Percentiles rank a stretch among this genome's conserved stretches.
These are phyloP conservation scores for human DNA, from an alignment of 2,113 vertebrate species.

Conservation along the genomic window GRCh38 chr6:76011001-76011500, in stretches of 20 bases:
- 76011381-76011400: neutral
- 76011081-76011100: slow-evolving; percentile 21
- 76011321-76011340: neutral
- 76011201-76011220: slow-evolving; percentile 90
- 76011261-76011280: slow-evolving; percentile 19
- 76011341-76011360: too few relatives aligned
- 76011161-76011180: slow-evolving; percentile 92
- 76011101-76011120: neutral
- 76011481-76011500: slow-evolving; percentile 21
- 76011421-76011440: slow-evolving; percentile 37
- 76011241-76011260: slow-evolving; percentile 7
- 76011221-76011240: slow-evolving; percentile 87
- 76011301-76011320: slow-evolving; percentile 39
- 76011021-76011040: neutral
- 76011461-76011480: slow-evolving; percentile 3
- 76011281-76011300: slow-evolving; percentile 27
- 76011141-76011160: slow-evolving; percentile 59
- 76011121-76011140: slow-evolving; percentile 4
- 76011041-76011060: slow-evolving; percentile 35
- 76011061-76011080: neutral
- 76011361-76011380: neutral
- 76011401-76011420: neutral
- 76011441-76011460: neutral
- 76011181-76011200: slow-evolving; percentile 92
- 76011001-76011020: slow-evolving; percentile 47